Evolutionary conservation across 2,797 vertebrate genomes (phyloP), one percentile per base, ranked within the genome.

Genomic region (Echiichthys vipera): DNA sequence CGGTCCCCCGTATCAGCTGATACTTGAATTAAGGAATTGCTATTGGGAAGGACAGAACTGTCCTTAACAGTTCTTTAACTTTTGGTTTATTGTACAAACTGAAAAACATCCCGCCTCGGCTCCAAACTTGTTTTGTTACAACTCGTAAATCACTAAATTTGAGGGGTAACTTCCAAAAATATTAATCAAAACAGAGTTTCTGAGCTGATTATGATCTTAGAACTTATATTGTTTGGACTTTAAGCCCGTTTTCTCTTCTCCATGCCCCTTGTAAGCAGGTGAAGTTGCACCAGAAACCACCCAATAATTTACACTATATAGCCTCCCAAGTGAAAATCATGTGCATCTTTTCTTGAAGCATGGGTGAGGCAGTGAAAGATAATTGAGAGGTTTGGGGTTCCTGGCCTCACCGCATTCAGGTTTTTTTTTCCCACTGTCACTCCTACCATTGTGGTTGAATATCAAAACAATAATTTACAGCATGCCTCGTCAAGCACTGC

Each of bases 381-480:
- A 61, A 79, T 54, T 10, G 20, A 20, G 64, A 17, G 29, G 14
- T 9, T 37, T 17, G 46, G 24, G 0, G 46, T 24, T 77, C 18
- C 18, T 1, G 7, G 25, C 34, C 37, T 69, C 22, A 50, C 49
- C 53, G 58, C 58, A 32, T 9, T 55, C 14, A 14, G 2, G 27
- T 40, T 36, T 45, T 7, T 12, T 24, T n/a, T n/a, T n/a, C n/a
- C n/a, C n/a, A n/a, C 50, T 63, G 51, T 43, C 59, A 30, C 63
- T 74, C 62, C 59, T 68, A 57, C 39, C 34, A 43, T 27, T 55
- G 63, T 59, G 55, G 36, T 65, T 42, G 42, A 51, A 54, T 59
- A 59, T 68, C 64, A 77, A 80, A 82, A 77, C 71, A 81, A 49
- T 64, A 5, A 63, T 67, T 69, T 43, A 29, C 7, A 66, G 25